phyloP scores from a whole-genome alignment of 2,113 vertebrate species.

The Dicaeum eximium region DNA sequence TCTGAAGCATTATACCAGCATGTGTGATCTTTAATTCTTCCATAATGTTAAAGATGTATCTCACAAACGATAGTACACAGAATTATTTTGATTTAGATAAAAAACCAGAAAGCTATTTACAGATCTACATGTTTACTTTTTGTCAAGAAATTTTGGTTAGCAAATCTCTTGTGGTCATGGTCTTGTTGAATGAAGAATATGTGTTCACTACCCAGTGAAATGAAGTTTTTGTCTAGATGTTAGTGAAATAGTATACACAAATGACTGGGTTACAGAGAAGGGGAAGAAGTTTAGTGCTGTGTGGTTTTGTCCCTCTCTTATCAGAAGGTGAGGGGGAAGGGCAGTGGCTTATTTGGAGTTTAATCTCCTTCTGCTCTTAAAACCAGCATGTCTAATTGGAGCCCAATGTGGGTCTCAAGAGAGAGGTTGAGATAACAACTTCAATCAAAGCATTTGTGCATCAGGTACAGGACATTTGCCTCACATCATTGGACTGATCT shows the following conservation, averaged over 20 bases:
- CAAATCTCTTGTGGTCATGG: not conserved
- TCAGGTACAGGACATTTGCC: not conserved
- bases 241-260: not conserved
- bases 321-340: not conserved
- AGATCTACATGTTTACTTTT: not conserved
- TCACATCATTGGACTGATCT: not conserved
- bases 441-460: not conserved
- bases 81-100: not conserved
- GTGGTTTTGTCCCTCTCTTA: not conserved
- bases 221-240: not conserved
- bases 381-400: not conserved
- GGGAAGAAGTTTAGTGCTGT: fast-evolving
- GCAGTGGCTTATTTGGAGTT: not conserved
- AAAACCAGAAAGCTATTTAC: not conserved
- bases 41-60: not conserved
- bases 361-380: not conserved
- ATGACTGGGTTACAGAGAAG: not conserved
- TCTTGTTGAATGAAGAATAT: not conserved
- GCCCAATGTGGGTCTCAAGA: not conserved
- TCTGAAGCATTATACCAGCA: not conserved
- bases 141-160: not conserved
- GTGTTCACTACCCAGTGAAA: not conserved
- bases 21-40: not conserved
- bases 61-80: not conserved
- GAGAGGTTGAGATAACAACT: not conserved